Conservation (phyloP, 1,140 invertebrate genomes). For the Radopholus similis region DNA sequence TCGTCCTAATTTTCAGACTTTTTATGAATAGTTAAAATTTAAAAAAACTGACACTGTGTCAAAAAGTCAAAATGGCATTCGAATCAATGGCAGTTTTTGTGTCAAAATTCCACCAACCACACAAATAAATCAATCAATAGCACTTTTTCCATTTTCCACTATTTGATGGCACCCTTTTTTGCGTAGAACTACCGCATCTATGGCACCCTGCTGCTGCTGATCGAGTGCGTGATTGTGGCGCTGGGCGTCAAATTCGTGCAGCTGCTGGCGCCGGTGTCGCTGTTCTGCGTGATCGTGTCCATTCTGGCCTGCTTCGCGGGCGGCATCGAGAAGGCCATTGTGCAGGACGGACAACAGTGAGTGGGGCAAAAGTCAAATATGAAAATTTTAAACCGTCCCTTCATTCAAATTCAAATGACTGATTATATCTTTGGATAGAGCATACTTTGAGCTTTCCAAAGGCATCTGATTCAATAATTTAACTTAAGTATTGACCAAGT, state of each 20-base stretch:
- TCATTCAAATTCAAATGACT: no score
- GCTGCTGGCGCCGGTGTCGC: constrained; percentile 54
- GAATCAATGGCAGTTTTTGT: no score
- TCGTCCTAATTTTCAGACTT: no score
- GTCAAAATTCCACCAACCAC: no score
- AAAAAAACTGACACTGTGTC: no score
- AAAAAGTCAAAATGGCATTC: no score
- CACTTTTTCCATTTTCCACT: background rate
- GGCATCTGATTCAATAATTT: no score
- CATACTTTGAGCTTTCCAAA: no score
- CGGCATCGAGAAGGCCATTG: constrained; percentile 56
- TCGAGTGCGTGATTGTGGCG: constrained; percentile 57
- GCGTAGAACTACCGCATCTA: constrained; percentile 56
- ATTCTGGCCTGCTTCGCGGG: constrained; percentile 57
- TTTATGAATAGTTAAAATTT: no score
- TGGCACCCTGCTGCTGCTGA: constrained; percentile 49
- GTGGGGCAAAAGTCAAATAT: constrained; percentile 9
- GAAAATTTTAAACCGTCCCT: background rate
- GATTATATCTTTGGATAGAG: no score
- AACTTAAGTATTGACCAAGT: no score
- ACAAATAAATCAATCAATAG: background rate
- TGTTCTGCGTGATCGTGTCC: constrained; percentile 56
- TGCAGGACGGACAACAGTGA: constrained; percentile 54
- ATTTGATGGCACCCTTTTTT: no score
- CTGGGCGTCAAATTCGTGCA: constrained; percentile 59